Conservation (phyloP, 2,113 vertebrate genomes). For the Cercocebus atys region DNA sequence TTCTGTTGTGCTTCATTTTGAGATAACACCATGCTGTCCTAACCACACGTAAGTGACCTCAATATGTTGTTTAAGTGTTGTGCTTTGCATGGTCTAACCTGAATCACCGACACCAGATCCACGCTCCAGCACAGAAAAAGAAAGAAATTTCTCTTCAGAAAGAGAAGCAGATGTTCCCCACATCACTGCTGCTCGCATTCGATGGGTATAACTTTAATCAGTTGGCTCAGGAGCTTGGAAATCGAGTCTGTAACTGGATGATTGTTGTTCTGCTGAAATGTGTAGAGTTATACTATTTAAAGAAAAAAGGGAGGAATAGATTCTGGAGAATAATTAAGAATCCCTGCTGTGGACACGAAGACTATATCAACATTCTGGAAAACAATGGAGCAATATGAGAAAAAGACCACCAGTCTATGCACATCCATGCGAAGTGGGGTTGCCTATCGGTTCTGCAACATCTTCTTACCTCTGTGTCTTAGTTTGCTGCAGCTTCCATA, state of each 20-base stretch:
- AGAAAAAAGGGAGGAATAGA: neutral
- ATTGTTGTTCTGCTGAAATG: neutral
- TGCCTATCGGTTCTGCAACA: accelerated
- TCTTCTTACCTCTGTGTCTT: neutral
- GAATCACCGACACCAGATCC: neutral
- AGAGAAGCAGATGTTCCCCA: neutral
- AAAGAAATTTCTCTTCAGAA: neutral
- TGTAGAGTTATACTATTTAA: neutral
- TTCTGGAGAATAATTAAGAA: neutral
- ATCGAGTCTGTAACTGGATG: no score
- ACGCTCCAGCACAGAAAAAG: neutral
- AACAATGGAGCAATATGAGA: accelerated
- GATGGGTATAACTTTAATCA: no score
- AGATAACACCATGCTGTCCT: neutral
- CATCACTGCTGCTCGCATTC: no score
- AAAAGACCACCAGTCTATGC: accelerated
- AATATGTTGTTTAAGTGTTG: neutral
- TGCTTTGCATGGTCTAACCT: neutral
- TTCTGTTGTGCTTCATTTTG: neutral
- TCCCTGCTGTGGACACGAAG: no score
- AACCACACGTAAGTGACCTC: neutral
- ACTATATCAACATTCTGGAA: neutral
- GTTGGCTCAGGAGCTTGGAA: neutral
- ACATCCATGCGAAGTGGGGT: accelerated
- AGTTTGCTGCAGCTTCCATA: neutral